phyloP scores from a whole-genome alignment of 2,888 invertebrate species.

The Melikaiella ostensackeni region DNA sequence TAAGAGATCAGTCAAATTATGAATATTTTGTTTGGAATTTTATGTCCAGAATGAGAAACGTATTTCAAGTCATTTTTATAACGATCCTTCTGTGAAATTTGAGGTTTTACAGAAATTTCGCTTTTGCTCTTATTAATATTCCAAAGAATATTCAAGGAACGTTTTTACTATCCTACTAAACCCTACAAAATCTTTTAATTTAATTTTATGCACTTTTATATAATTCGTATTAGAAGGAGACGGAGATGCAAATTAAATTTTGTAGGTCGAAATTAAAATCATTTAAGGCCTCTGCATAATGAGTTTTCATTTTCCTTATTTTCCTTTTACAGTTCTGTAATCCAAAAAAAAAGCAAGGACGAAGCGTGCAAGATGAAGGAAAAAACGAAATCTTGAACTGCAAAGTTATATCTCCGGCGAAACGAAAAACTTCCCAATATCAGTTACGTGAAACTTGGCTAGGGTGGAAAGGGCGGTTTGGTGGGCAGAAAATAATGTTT shows the following conservation, averaged over 20 bases:
- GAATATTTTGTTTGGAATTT: too few species aligned
- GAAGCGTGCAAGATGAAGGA: slow-evolving; percentile 13
- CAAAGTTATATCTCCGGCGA: slow-evolving; percentile 54
- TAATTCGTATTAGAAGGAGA: neutral
- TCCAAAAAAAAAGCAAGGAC: neutral
- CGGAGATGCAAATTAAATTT: too few species aligned
- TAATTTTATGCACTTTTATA: too few species aligned
- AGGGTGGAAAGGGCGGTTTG: slow-evolving; percentile 46
- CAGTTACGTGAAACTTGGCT: slow-evolving; percentile 66
- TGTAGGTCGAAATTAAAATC: neutral
- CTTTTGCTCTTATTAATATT: too few species aligned
- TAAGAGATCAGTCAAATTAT: too few species aligned
- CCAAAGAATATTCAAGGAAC: too few species aligned
- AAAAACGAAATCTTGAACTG: slow-evolving; percentile 45
- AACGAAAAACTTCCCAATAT: slow-evolving; percentile 68
- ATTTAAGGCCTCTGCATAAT: slow-evolving; percentile 54
- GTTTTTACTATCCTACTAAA: too few species aligned
- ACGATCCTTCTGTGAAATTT: too few species aligned
- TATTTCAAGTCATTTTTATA: too few species aligned
- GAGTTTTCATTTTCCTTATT: neutral
- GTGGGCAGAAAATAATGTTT: slow-evolving; percentile 67
- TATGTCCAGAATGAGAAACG: too few species aligned
- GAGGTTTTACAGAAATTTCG: too few species aligned
- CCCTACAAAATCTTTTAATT: too few species aligned
- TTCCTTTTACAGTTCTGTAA: neutral